A percentile compares a stretch with the other conserved stretches of the same genome.
Evolutionary conservation across 2,113 vertebrate genomes (phyloP).

Genomic region (Paratilapia polleni): DNA sequence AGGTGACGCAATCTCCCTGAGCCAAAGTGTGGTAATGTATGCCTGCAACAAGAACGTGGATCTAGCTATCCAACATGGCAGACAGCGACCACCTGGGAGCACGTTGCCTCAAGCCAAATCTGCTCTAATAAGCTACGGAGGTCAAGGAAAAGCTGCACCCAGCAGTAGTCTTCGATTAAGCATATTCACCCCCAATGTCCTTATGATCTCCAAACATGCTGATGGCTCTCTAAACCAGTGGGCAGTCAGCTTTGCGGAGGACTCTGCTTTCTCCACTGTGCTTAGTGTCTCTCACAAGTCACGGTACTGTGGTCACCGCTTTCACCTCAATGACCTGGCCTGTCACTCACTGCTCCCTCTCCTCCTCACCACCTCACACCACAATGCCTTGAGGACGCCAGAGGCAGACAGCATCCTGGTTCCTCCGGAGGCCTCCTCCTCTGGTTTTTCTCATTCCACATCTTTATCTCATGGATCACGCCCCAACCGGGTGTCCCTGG

Average conservation of each 20-base stretch:
- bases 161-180: constrained; percentile 90
- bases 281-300: constrained; percentile 98
- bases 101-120: constrained; percentile 86
- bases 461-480: constrained; percentile 60
- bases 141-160: constrained; percentile 63
- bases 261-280: constrained; percentile 96
- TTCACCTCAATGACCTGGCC: constrained; percentile 97
- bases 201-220: constrained; percentile 98
- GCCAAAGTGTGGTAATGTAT: constrained; percentile 97
- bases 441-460: constrained; percentile 30
- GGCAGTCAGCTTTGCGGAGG: constrained; percentile 96
- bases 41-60: constrained; percentile 98
- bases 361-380: constrained; percentile 96
- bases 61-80: constrained; percentile 94
- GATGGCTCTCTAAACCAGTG: constrained; percentile 98
- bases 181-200: constrained; percentile 96
- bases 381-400: constrained; percentile 90
- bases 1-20: constrained; percentile 95
- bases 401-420: constrained; percentile 71
- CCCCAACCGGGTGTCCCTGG: constrained; percentile 67
- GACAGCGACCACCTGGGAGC: constrained; percentile 84
- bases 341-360: constrained; percentile 96
- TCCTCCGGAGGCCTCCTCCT: constrained; percentile 37
- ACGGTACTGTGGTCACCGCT: constrained; percentile 97
- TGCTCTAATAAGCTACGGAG: constrained; percentile 84